Base-by-base conservation (phyloP, 2,888 invertebrate genomes). In the Ommatoiulus sabulosus region DNA sequence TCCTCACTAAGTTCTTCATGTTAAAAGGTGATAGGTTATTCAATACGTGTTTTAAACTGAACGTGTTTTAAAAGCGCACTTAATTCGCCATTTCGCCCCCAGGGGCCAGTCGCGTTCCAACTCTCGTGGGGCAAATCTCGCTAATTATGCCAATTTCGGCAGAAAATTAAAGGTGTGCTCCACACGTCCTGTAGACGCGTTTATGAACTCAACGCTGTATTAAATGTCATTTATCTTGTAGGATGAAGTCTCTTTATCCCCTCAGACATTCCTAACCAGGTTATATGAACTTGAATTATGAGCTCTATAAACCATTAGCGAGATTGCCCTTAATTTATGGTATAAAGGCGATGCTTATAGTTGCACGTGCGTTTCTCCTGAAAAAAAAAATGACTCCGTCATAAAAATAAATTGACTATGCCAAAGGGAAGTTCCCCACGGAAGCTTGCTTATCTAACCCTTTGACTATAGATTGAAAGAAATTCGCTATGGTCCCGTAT, bases 251-350 rank as follows among this genome's bases (percentile, higher is more conserved):
- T 8, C 17, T 52, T 52, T 52, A 52, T 52, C 52, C 52, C 52
- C 52, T 17, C 52, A 52, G 52, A 52, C 4, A 52, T 52, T 52
- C 52, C 52, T 52, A 52, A 52, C 52, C 52, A 52, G 52, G 52
- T 52, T 52, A 52, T 52, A 15, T 52, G 52, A 12, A 15, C 52
- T 17, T 52, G 52, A 63, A n/a, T 63, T 63, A 63, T 63, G 63
- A n/a, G n/a, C 63, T 20, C 63, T 63, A 63, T 63, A 63, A 63
- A n/a, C 63, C 63, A 63, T 63, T 63, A 63, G n/a, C 63, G 63
- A 63, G 63, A 63, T 63, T 63, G n/a, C 63, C 63, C 20, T 63
- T 63, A 63, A 63, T 63, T 63, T 63, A 63, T 63, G 63, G 63
- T 63, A 63, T 8, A 12, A 4, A 52, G 17, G 57, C 7, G 17